Percentiles rank a stretch among this genome's conserved stretches.
Conservation (phyloP, 2,888 invertebrate genomes). For the Lepidocyrtinus sp. region DNA sequence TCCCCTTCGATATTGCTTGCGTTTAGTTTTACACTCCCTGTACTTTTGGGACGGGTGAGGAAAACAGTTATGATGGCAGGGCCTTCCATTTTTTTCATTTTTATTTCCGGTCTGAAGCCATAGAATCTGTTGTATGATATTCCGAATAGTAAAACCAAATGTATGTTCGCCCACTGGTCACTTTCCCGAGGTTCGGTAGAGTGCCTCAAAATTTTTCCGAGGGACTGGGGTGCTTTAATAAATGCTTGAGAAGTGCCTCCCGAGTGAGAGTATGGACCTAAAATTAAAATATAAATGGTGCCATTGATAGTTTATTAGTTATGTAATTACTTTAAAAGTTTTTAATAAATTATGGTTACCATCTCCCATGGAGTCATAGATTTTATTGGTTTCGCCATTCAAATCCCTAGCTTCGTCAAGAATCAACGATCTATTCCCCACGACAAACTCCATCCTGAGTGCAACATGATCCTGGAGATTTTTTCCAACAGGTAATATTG, state of each 20-base stretch:
- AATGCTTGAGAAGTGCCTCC: neutral
- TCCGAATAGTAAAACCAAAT: neutral
- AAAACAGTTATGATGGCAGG: neutral
- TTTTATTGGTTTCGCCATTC: slow-evolving; percentile 31
- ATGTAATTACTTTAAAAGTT: too few species aligned
- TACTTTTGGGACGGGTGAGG: neutral
- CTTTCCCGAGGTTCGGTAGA: neutral
- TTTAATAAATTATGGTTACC: too few species aligned
- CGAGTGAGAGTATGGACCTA: neutral
- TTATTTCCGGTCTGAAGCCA: neutral
- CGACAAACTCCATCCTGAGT: slow-evolving; percentile 19
- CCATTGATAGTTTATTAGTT: too few species aligned
- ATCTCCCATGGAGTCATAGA: slow-evolving; percentile 27
- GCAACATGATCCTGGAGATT: slow-evolving; percentile 50
- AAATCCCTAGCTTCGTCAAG: slow-evolving; percentile 32
- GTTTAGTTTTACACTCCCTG: neutral
- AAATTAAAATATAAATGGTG: too few species aligned
- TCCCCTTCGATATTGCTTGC: neutral
- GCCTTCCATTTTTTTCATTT: neutral
- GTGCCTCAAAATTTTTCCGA: neutral
- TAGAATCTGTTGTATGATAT: neutral
- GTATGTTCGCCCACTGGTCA: neutral
- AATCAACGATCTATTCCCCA: slow-evolving; percentile 31
- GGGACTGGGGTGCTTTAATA: neutral
- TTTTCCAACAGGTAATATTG: slow-evolving; percentile 54